These are phyloP conservation scores for Heliangelus exortis DNA, from an alignment of 2,797 vertebrate genomes.

Conservation along the genomic window DNA sequence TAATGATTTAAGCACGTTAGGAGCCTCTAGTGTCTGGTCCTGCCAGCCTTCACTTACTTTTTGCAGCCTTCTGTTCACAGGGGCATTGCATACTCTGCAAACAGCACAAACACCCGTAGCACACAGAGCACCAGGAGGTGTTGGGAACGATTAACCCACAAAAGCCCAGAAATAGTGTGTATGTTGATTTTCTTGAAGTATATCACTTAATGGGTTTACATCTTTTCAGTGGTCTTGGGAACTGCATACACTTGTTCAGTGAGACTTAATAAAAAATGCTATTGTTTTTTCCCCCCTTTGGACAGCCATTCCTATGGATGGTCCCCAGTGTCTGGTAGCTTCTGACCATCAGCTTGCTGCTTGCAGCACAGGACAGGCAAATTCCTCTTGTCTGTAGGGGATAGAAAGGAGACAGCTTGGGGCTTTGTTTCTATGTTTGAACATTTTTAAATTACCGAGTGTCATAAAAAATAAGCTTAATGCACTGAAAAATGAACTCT, in stretches of 20 bases:
- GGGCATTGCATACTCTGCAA: background rate
- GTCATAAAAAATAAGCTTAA: background rate
- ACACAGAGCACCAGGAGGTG: background rate
- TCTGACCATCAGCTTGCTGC: background rate
- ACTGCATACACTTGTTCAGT: background rate
- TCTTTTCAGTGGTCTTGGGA: background rate
- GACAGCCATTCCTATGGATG: background rate
- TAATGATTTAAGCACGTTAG: background rate
- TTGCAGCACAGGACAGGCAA: background rate
- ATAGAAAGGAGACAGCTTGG: background rate
- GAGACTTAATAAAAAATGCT: background rate
- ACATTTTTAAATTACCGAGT: background rate
- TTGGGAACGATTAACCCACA: background rate
- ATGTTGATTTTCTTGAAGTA: background rate
- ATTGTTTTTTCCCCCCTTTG: background rate
- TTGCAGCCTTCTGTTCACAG: background rate
- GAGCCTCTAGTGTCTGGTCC: background rate
- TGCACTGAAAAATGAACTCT: background rate
- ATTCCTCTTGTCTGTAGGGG: conserved; percentile 41
- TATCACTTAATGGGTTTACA: background rate
- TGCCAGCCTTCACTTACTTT: background rate
- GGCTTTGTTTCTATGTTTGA: conserved; percentile 17
- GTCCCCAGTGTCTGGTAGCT: background rate
- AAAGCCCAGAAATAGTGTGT: background rate
- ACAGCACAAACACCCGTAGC: background rate